These are phyloP conservation scores for Ptilonorhynchus violaceus DNA, from an alignment of 2,113 vertebrate genomes.

Conservation along the genomic window DNA sequence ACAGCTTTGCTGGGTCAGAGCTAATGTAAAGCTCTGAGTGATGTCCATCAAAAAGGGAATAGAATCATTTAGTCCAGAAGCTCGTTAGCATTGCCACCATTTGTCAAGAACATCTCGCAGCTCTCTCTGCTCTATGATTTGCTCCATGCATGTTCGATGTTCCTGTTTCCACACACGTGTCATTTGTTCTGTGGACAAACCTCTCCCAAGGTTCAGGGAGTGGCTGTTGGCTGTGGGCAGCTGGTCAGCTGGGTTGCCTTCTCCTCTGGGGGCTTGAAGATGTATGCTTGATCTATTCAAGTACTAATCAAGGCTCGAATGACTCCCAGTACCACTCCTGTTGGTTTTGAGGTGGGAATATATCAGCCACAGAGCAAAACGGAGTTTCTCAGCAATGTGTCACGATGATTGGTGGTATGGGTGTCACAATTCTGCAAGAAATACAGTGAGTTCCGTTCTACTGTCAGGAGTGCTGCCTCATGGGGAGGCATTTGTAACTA, in stretches of 20 bases:
- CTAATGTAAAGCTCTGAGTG: neutral
- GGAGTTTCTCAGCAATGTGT: conserved; percentile 46
- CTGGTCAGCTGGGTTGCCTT: neutral
- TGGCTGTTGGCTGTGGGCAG: neutral
- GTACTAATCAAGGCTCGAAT: conserved; percentile 42
- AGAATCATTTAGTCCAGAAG: neutral
- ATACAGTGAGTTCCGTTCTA: conserved; percentile 32
- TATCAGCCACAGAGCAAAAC: conserved; percentile 16
- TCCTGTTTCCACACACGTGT: accelerated
- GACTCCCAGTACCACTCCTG: neutral
- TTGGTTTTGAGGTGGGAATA: conserved; percentile 39
- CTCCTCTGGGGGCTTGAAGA: neutral
- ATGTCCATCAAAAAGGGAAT: neutral
- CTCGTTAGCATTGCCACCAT: neutral
- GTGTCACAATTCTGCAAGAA: conserved; percentile 56
- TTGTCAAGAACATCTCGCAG: neutral
- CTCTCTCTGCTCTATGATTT: neutral
- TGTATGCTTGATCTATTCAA: neutral
- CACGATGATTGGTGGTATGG: conserved; percentile 57
- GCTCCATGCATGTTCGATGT: neutral
- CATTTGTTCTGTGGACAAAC: neutral
- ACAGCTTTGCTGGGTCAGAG: neutral
- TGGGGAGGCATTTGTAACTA: conserved; percentile 74
- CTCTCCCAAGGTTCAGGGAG: neutral
- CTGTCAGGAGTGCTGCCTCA: conserved; percentile 53